Evolutionary conservation across 2,797 vertebrate species (phyloP).

Genomic region (Sebastes cheni): DNA sequence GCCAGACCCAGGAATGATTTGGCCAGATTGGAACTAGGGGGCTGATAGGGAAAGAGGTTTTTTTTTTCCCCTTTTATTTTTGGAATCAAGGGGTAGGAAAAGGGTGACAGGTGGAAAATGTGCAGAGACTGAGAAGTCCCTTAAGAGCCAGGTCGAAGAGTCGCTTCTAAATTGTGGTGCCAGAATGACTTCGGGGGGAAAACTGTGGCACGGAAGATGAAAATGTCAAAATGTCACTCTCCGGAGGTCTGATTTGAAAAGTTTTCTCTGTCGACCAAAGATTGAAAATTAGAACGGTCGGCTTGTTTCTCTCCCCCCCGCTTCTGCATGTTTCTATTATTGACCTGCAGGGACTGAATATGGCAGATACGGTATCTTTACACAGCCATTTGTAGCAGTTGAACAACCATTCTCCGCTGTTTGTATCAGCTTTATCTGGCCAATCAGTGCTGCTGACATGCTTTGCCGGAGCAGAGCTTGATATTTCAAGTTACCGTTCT

Average conservation of each 20-base stretch:
- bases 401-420: conserved; percentile 13
- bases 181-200: conserved; percentile 70
- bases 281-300: conserved; percentile 48
- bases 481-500: conserved; percentile 41
- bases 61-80: conserved; percentile 61
- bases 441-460: conserved; percentile 41
- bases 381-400: conserved; percentile 33
- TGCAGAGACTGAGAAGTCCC: conserved; percentile 64
- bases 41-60: conserved; percentile 59
- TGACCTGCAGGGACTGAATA: conserved; percentile 44
- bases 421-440: conserved; percentile 47
- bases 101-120: conserved; percentile 76
- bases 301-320: conserved; percentile 18
- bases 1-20: conserved; percentile 79
- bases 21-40: conserved; percentile 79
- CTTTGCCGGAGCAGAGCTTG: conserved; percentile 47
- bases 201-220: conserved; percentile 67
- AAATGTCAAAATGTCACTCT: conserved; percentile 75
- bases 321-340: conserved; percentile 21
- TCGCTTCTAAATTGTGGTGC: conserved; percentile 72
- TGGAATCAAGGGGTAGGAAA: conserved; percentile 67
- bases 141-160: conserved; percentile 66
- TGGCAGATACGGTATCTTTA: conserved; percentile 47
- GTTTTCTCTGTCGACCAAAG: conserved; percentile 49
- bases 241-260: conserved; percentile 68